A percentile compares a stretch with the other conserved stretches of the same genome.
Conservation (phyloP, 2,113 vertebrate species). For the Dipodomys merriami region DNA sequence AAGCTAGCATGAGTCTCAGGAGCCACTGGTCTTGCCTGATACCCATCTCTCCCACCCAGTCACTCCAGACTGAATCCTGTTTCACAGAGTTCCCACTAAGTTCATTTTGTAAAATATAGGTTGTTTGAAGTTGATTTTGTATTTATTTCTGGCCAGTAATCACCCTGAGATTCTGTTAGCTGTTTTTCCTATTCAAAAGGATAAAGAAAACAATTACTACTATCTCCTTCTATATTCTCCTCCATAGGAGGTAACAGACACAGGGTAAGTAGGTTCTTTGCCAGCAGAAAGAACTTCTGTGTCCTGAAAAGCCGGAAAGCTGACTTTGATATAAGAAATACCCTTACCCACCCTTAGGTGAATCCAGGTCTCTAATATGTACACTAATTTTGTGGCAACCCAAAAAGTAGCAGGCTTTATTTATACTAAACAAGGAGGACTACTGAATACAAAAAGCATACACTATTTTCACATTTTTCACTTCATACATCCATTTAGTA, state of each 20-base stretch:
- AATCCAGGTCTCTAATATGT: neutral
- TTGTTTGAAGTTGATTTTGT: neutral
- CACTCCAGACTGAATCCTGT: neutral
- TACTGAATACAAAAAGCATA: too few relatives aligned
- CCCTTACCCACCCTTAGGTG: neutral
- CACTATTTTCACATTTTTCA: too few relatives aligned
- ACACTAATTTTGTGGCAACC: neutral
- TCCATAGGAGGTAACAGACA: neutral
- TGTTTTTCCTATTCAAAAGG: neutral
- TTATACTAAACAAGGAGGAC: neutral
- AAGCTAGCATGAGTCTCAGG: neutral
- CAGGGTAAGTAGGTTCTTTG: neutral
- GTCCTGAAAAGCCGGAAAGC: neutral
- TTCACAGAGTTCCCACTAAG: neutral
- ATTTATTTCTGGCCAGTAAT: conserved; percentile 1
- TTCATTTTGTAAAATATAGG: neutral
- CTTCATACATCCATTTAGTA: too few relatives aligned
- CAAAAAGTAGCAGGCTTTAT: neutral
- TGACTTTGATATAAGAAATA: neutral
- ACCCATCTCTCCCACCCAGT: neutral
- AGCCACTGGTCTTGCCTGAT: neutral
- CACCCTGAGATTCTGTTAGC: neutral
- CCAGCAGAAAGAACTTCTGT: neutral
- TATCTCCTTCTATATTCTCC: neutral
- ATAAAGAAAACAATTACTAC: neutral